Conservation (phyloP, 1,140 invertebrate species). For the Drosophila auraria region DNA sequence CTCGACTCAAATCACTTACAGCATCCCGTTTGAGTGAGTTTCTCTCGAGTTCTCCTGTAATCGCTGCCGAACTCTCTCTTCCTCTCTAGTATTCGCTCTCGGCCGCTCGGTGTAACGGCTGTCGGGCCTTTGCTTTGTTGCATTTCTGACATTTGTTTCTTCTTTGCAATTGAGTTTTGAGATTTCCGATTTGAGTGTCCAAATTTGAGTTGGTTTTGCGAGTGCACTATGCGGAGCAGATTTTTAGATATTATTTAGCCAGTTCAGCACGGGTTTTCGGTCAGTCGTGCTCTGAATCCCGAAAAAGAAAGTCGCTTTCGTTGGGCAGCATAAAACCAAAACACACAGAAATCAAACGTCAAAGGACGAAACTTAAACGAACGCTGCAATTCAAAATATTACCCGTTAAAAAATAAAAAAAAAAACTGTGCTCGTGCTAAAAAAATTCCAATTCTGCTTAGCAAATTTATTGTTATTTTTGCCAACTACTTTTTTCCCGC, state of each 20-base stretch:
- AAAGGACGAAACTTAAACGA: constrained; percentile 59
- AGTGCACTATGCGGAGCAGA: constrained; percentile 60
- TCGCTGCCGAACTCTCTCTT: constrained; percentile 19
- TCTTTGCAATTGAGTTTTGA: constrained; percentile 70
- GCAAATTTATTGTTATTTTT: constrained; percentile 21
- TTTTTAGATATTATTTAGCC: constrained; percentile 74
- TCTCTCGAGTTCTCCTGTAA: constrained; percentile 41
- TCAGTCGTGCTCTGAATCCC: constrained; percentile 82
- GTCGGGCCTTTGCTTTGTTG: constrained; percentile 56
- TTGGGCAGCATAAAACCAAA: constrained; percentile 35
- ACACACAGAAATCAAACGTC: constrained; percentile 6
- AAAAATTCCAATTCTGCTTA: constrained; percentile 4
- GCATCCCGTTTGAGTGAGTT: constrained; percentile 47
- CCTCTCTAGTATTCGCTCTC: constrained; percentile 25
- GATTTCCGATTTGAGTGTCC: constrained; percentile 28
- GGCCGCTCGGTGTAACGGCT: constrained; percentile 31
- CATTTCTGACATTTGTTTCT: constrained; percentile 78
- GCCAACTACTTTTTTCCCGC: constrained; percentile 48
- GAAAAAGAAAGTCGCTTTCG: constrained; percentile 64
- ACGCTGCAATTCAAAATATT: constrained; percentile 45
- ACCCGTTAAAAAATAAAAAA: constrained; percentile 12
- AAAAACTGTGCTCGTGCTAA: constrained; percentile 50
- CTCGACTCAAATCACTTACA: constrained; percentile 45
- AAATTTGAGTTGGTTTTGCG: constrained; percentile 48
- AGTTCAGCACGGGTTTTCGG: constrained; percentile 63